Percentiles rank a stretch among this genome's conserved stretches.
phyloP scores from a whole-genome alignment of 2,113 vertebrate species.

The Castor canadensis region DNA sequence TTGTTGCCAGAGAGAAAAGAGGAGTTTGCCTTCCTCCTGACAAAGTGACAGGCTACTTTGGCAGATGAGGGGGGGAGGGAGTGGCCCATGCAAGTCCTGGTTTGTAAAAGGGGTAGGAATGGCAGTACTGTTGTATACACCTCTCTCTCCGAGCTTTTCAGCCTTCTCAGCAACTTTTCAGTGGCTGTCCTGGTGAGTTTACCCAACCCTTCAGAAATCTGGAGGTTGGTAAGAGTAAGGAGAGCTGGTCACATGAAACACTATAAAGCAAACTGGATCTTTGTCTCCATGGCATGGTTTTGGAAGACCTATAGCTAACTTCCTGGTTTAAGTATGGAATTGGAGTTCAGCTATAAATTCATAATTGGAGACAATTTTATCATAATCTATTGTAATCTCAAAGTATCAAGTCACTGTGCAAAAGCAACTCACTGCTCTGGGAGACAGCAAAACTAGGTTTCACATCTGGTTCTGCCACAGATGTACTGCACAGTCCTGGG shows the following conservation, averaged over 20 bases:
- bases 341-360: background rate
- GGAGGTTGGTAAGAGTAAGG: background rate
- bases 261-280: constrained; percentile 2
- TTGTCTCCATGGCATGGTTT: background rate
- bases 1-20: background rate
- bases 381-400: background rate
- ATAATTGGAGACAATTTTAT: background rate
- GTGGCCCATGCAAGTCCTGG: background rate
- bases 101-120: background rate
- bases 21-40: background rate
- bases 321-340: background rate
- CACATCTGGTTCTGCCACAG: background rate
- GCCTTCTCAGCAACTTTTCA: background rate
- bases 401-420: background rate
- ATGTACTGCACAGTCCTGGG: background rate
- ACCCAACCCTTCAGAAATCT: background rate
- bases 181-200: background rate
- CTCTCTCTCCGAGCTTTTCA: background rate
- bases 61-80: background rate
- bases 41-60: background rate
- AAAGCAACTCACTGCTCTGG: background rate
- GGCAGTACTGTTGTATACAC: background rate
- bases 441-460: background rate
- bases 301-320: background rate
- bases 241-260: background rate